These are phyloP conservation scores for Sinonovacula constricta DNA, from an alignment of 1,140 invertebrate genomes.

Conservation along the genomic window DNA sequence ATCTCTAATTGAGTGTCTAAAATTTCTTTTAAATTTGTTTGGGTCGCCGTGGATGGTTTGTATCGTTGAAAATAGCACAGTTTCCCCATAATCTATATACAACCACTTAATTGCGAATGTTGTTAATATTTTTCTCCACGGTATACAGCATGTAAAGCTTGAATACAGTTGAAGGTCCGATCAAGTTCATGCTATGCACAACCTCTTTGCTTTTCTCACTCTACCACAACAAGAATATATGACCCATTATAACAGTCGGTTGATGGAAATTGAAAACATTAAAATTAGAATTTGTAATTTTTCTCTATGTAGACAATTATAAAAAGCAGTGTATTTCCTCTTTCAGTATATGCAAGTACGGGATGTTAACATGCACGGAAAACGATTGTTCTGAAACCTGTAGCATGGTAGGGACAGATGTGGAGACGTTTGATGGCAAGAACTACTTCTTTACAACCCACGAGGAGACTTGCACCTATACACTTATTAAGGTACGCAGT, in stretches of 20 bases:
- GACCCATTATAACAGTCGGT: neutral
- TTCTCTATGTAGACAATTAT: neutral
- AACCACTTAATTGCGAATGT: too few relatives aligned
- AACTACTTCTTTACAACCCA: conserved; percentile 29
- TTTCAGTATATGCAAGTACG: conserved; percentile 80
- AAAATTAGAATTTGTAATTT: conserved; percentile 8
- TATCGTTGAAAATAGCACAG: too few relatives aligned
- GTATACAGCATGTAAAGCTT: too few relatives aligned
- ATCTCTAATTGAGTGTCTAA: too few relatives aligned
- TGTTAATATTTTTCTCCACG: too few relatives aligned
- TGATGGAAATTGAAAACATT: neutral
- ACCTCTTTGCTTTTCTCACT: too few relatives aligned
- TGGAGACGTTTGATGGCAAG: conserved; percentile 57
- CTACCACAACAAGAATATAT: too few relatives aligned
- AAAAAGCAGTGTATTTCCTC: conserved; percentile 41
- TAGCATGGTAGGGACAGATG: conserved; percentile 78
- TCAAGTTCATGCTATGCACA: too few relatives aligned
- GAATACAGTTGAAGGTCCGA: too few relatives aligned
- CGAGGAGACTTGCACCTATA: conserved; percentile 74
- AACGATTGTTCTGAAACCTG: conserved; percentile 83
- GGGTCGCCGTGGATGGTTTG: too few relatives aligned
- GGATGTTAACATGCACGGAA: conserved; percentile 76
- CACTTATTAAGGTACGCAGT: conserved; percentile 36
- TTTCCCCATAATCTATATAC: too few relatives aligned
- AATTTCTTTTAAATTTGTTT: too few relatives aligned